Evolutionary conservation across 1,140 invertebrate genomes (phyloP).

Genomic region (Sycobia sp.): DNA sequence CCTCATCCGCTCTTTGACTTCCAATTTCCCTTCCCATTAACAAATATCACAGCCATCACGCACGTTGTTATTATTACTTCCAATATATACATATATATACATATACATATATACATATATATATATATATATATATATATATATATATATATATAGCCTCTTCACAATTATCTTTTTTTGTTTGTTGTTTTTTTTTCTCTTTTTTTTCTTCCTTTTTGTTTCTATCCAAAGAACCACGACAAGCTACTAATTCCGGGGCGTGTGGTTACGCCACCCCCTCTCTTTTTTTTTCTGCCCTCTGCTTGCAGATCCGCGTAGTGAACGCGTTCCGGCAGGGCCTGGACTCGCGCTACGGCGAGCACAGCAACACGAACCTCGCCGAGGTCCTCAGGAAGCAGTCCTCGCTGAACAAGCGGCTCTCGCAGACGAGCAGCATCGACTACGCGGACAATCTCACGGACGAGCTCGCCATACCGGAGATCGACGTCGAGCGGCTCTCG

Average conservation of each 20-base stretch:
- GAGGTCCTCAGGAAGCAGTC: constrained; percentile 90
- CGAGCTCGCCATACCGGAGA: constrained; percentile 84
- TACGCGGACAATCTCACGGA: constrained; percentile 87
- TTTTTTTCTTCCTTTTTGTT: no score
- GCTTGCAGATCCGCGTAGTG: constrained; percentile 95
- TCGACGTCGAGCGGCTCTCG: constrained; percentile 87
- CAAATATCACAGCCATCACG: no score
- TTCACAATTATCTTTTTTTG: no score
- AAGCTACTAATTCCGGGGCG: constrained; percentile 29
- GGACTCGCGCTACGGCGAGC: constrained; percentile 91
- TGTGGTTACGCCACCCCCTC: constrained; percentile 27
- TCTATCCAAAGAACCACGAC: no score
- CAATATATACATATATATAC: no score
- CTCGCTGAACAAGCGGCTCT: constrained; percentile 85
- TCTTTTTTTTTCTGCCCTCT: constrained; percentile 34
- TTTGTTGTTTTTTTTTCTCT: no score
- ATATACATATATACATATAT: no score
- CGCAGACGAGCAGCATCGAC: constrained; percentile 89
- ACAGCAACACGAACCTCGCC: constrained; percentile 81
- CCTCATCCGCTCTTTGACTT: no score
- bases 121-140: no score
- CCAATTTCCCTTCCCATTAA: no score
- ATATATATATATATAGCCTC: no score
- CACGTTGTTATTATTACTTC: no score
- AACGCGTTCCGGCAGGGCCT: constrained; percentile 98